Base-by-base conservation (phyloP, 2,113 vertebrate species). In the Engystomops pustulosus region DNA sequence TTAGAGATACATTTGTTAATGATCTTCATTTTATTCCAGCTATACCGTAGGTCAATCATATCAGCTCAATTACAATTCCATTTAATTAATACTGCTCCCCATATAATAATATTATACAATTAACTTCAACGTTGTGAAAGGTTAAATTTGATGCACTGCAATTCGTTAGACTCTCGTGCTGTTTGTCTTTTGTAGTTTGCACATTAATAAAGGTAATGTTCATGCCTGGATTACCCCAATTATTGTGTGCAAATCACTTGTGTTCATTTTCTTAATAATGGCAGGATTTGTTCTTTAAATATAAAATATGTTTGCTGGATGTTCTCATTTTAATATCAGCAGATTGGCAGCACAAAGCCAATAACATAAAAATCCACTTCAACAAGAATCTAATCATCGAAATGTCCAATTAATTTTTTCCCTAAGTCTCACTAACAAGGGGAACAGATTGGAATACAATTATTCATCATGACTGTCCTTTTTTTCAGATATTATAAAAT, bases 341-440 rank as follows among this genome's bases (percentile, higher is more conserved):
- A 75, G 49, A 34, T 34, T 75, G 53, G 70, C n/a, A 36, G 69
- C 51, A 65, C 49, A 34, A 45, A 44, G 69, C 53, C 53, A 75
- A 83, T 45, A 75, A 75, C 69, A 75, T 75, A 45, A 75, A 75
- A 44, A n/a, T 75, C 81, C 41, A 62, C 51, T 75, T 75, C 30
- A 83, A 65, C 55, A 47, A 36, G 70, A 47, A 75, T 32, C 70
- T 83, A 75, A 83, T 83, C 38, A 75, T 49, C 45, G 36, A 44
- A 75, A 75, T 62, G 55, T 32, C 38, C 81, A 83, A 70, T 71
- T 80, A 80, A n/a, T 71, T 71, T 38, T 55, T 25, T n/a, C n/a
- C 20, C 47, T 27, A 62, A 80, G 25, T n/a, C 79, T 80, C 27
- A 69, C 58, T 81, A 51, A 62, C 49, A 60, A 83, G 47, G 12